phyloP scores from a whole-genome alignment of 2,113 vertebrate species.

The Alaudala cheleensis region DNA sequence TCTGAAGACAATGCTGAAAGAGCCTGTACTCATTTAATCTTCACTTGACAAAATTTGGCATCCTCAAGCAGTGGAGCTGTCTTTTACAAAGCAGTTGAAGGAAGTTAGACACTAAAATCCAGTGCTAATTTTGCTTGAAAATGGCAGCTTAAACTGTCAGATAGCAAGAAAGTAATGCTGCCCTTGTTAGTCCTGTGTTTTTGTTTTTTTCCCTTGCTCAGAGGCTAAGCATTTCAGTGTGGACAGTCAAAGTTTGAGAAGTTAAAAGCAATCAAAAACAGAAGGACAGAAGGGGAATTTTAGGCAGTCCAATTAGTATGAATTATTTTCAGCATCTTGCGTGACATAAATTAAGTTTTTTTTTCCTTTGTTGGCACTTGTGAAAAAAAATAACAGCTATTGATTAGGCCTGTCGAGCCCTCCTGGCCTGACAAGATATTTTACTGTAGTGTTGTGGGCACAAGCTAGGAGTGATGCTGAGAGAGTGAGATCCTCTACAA shows the following conservation, averaged over 20 bases:
- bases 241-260: conserved; percentile 34
- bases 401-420: conserved; percentile 51
- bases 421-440: conserved; percentile 49
- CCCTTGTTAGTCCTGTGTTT: conserved; percentile 49
- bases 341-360: conserved; percentile 52
- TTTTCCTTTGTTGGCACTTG: conserved; percentile 55
- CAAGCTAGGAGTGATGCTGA: conserved; percentile 28
- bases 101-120: not conserved
- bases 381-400: conserved; percentile 61
- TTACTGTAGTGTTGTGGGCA: conserved; percentile 26
- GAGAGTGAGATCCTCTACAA: conserved; percentile 55
- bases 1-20: not conserved
- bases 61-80: not conserved
- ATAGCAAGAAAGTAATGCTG: conserved; percentile 27
- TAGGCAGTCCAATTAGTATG: conserved; percentile 23
- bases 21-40: not conserved
- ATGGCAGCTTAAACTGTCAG: conserved; percentile 34
- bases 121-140: conserved; percentile 29
- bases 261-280: conserved; percentile 18
- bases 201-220: conserved; percentile 21
- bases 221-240: conserved; percentile 35
- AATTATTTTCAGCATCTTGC: conserved; percentile 57
- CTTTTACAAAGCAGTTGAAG: not conserved
- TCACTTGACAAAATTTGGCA: not conserved
- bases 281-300: conserved; percentile 38